phyloP scores from a whole-genome alignment of 2,797 vertebrate species.

The Poeciliopsis turneri region DNA sequence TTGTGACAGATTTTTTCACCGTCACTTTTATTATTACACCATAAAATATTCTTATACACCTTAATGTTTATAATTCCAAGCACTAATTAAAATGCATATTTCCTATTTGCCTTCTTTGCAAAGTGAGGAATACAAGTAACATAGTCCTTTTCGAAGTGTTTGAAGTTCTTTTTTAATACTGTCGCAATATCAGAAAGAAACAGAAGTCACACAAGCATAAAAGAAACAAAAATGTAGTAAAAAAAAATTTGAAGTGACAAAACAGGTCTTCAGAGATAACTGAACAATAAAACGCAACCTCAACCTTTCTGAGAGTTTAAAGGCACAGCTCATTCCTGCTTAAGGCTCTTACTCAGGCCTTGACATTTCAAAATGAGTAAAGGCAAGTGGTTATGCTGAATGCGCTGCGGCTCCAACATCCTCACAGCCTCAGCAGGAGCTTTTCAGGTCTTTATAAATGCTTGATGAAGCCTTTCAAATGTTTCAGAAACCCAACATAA shows the following conservation, averaged over 20 bases:
- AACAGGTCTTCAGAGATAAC: background rate
- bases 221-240: background rate
- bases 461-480: slow-evolving; percentile 71
- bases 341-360: slow-evolving; percentile 19
- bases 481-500: slow-evolving; percentile 55
- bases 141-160: background rate
- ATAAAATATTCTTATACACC: background rate
- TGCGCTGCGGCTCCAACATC: slow-evolving; percentile 47
- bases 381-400: slow-evolving; percentile 28
- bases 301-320: slow-evolving; percentile 10
- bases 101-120: background rate
- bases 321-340: slow-evolving; percentile 7
- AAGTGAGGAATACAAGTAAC: background rate
- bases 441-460: slow-evolving; percentile 72
- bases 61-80: background rate
- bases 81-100: background rate
- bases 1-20: too few relatives aligned
- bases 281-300: slow-evolving; percentile 22
- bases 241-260: background rate
- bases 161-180: background rate
- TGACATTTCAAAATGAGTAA: slow-evolving; percentile 45
- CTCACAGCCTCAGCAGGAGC: slow-evolving; percentile 52
- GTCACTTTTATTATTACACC: background rate
- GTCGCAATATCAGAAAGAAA: background rate
- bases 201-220: background rate